Base-by-base conservation (phyloP, 2,113 vertebrate species). In the Microcebus murinus region DNA sequence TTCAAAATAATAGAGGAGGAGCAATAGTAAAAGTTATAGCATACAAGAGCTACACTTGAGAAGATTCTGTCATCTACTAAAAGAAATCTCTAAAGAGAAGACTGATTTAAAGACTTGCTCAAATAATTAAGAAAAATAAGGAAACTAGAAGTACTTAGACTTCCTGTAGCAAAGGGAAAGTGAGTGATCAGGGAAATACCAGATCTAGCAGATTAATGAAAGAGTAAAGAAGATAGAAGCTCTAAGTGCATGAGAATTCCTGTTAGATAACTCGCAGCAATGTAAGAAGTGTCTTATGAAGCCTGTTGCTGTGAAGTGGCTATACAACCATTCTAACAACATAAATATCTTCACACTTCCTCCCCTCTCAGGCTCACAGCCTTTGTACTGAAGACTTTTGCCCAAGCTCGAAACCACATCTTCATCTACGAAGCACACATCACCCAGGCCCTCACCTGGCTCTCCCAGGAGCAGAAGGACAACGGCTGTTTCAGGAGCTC, bases 341-440 rank as follows among this genome's bases (percentile, higher is more conserved):
- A 34, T 34, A 57, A 88, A 67, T 61, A 34, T 8, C n/a, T 50
- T 84, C 55, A 55, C 25, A 4, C 14, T 48, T 91, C 39, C 14
- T 52, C 50, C n/a, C 8, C 80, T 18, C 36, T 8, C 31, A 99
- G 98, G 98, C 97, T 99, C 76, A 98, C 98, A 0, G 98, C 98
- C 23, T 98, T 99, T 95, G 98, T 99, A 5, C 95, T 99, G 83
- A 99, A 99, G 98, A 98, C 97, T 27, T 99, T 99, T 73, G 98
- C 98, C 90, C 98, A 98, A 96, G 98, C 98, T 94, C 96, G 0
- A 86, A 1, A 83, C 27, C 97, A 98, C 65, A 98, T 98, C 95
- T 98, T 97, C 93, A 98, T 98, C 23, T 98, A 98, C 50, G 96
- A 98, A 90, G 39, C 76, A 68, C 96, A 98, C 42, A 97, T 98